Percentiles rank a stretch among this genome's conserved stretches.
phyloP scores from a whole-genome alignment of 92 coral and sea anemone species.

The Phenganax subtilis region DNA sequence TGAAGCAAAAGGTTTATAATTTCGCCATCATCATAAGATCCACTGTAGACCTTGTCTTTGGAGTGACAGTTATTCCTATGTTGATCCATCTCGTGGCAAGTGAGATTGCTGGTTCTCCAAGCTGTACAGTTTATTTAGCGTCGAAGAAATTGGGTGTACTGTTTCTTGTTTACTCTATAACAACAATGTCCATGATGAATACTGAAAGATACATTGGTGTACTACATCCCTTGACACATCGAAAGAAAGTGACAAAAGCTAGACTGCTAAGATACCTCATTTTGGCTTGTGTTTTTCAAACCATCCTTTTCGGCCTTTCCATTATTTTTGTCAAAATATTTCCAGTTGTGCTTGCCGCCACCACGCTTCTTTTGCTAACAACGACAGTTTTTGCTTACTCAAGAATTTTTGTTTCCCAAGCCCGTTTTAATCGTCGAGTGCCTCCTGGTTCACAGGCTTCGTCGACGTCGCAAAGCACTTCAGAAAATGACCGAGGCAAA shows the following conservation, averaged over 20 bases:
- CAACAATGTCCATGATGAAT: not conserved
- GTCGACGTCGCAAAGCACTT: no score
- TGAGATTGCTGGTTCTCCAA: not conserved
- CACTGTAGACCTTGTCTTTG: not conserved
- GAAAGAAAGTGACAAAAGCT: not conserved
- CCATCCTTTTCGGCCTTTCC: slow-evolving; percentile 3
- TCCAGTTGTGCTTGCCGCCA: not conserved
- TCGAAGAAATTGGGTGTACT: not conserved
- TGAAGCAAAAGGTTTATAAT: not conserved
- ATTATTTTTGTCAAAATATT: not conserved
- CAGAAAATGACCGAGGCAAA: no score
- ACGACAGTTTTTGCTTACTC: not conserved
- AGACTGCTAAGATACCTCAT: not conserved
- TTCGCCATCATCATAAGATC: not conserved
- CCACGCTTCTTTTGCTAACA: not conserved
- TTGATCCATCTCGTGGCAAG: not conserved
- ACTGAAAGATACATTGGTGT: not conserved
- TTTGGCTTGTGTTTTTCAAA: not conserved
- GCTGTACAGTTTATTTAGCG: not conserved
- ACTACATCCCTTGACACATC: not conserved
- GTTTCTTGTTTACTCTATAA: not conserved
- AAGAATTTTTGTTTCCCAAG: not conserved
- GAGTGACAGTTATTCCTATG: not conserved
- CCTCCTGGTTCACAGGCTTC: no score
- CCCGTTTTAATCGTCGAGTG: no score